phyloP scores from a whole-genome alignment of 2,888 invertebrate genomes.

The Lasioglossum leucozonium region DNA sequence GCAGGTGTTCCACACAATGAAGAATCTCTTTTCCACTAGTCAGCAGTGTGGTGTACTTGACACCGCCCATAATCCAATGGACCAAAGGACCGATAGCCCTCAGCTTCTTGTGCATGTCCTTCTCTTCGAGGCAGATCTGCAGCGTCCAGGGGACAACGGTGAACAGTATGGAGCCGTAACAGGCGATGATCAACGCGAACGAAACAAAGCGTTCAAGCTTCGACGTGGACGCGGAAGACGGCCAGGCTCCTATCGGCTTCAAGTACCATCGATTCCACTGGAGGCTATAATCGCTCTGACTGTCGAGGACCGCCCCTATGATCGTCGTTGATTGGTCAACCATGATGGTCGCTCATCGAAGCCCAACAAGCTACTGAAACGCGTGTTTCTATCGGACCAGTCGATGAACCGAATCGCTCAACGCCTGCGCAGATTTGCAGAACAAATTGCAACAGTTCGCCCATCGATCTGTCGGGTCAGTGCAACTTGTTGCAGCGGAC shows the following conservation, averaged over 20 bases:
- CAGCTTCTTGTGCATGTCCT: conserved; percentile 30
- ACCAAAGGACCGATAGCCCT: conserved; percentile 70
- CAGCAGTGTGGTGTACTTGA: conserved; percentile 70
- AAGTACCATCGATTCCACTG: conserved; percentile 63
- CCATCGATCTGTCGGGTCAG: conserved; percentile 19
- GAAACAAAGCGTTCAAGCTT: conserved; percentile 21
- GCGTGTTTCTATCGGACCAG: not conserved
- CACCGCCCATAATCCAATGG: conserved; percentile 69
- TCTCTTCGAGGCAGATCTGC: conserved; percentile 64
- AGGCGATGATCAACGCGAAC: conserved; percentile 13
- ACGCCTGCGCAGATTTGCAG: conserved; percentile 11
- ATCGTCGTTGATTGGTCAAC: conserved; percentile 11
- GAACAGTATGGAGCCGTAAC: conserved; percentile 56
- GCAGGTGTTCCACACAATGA: conserved; percentile 67
- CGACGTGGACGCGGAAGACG: conserved; percentile 17
- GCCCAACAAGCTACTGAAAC: conserved; percentile 3
- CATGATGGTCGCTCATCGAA: not conserved
- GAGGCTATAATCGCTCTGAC: conserved; percentile 55
- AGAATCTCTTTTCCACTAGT: conserved; percentile 61
- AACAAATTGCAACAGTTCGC: not conserved
- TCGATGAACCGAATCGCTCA: not conserved
- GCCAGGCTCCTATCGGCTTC: conserved; percentile 67
- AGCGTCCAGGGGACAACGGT: conserved; percentile 66
- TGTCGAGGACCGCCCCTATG: not conserved
- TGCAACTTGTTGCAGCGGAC: not conserved